phyloP scores from a whole-genome alignment of 35 echinoderm and acorn worm genomes.

The Stichopus chloronotus region DNA sequence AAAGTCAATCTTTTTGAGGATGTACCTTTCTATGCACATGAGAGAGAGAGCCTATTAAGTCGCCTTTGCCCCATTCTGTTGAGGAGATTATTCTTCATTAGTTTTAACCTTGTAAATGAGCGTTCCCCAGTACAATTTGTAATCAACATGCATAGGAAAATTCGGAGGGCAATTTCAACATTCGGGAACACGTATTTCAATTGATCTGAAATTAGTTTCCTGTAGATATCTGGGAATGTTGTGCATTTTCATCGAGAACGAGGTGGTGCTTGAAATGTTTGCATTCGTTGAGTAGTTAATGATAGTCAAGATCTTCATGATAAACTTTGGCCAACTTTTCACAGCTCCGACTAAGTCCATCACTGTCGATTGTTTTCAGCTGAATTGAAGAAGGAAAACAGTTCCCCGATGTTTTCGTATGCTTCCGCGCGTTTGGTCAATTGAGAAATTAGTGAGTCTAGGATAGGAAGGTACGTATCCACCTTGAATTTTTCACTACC shows the following conservation, averaged over 20 bases:
- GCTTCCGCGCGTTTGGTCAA: slow-evolving; percentile 33
- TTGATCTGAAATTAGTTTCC: slow-evolving; percentile 20
- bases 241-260: slow-evolving; percentile 29
- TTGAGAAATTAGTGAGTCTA: slow-evolving; percentile 22
- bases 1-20: slow-evolving; percentile 24
- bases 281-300: no score
- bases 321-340: no score
- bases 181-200: slow-evolving; percentile 33
- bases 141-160: no score
- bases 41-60: slow-evolving; percentile 20
- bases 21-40: slow-evolving; percentile 12
- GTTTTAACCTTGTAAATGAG: no score
- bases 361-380: slow-evolving; percentile 34
- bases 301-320: no score
- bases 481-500: slow-evolving; percentile 41
- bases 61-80: slow-evolving; percentile 23
- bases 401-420: slow-evolving; percentile 36
- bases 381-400: slow-evolving; percentile 51
- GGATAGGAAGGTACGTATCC: slow-evolving; percentile 41
- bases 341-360: slow-evolving; percentile 8
- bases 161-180: slow-evolving; percentile 43
- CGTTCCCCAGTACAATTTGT: no score
- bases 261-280: slow-evolving; percentile 25
- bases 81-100: slow-evolving; percentile 11
- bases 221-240: slow-evolving; percentile 25